These are phyloP conservation scores for Phrixothrix hirtus DNA, from an alignment of 2,888 invertebrate genomes.

Conservation along the genomic window DNA sequence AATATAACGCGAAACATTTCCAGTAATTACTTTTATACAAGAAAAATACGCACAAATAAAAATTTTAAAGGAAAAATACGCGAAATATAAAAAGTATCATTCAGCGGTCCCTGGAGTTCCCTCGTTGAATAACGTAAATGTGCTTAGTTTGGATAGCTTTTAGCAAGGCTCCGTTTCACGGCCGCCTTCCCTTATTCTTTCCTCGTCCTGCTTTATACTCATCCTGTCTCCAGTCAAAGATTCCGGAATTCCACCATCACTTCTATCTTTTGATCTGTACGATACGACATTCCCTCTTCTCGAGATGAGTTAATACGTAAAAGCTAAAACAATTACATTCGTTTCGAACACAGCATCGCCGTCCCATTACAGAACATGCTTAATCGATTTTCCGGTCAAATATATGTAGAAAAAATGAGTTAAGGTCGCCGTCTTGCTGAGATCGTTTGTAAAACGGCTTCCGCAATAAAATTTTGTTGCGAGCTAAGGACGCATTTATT, in stretches of 20 bases:
- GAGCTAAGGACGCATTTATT: constrained; percentile 4
- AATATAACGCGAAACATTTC: constrained; percentile 2
- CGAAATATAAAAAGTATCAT: constrained; percentile 30
- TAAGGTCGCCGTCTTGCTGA: no score
- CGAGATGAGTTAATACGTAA: neutral
- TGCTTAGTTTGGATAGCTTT: constrained; percentile 37
- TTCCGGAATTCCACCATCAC: constrained; percentile 27
- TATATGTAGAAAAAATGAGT: no score
- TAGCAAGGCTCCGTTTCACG: constrained; percentile 34
- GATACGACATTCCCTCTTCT: constrained; percentile 22
- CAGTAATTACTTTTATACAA: constrained; percentile 18
- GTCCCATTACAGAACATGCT: no score
- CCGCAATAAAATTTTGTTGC: no score
- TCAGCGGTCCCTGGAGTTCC: constrained; percentile 25
- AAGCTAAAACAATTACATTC: neutral
- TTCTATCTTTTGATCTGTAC: constrained; percentile 28
- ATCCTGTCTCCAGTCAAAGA: constrained; percentile 36
- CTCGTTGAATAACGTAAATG: constrained; percentile 36
- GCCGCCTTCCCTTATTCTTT: constrained; percentile 31
- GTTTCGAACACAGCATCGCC: no score
- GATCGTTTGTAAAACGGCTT: no score
- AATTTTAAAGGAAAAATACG: constrained; percentile 23
- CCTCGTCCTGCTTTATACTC: constrained; percentile 33
- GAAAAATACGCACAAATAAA: constrained; percentile 19
- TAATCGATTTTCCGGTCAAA: no score